Base-by-base conservation (phyloP, 2,888 invertebrate genomes). In the Athrips mouffetella region DNA sequence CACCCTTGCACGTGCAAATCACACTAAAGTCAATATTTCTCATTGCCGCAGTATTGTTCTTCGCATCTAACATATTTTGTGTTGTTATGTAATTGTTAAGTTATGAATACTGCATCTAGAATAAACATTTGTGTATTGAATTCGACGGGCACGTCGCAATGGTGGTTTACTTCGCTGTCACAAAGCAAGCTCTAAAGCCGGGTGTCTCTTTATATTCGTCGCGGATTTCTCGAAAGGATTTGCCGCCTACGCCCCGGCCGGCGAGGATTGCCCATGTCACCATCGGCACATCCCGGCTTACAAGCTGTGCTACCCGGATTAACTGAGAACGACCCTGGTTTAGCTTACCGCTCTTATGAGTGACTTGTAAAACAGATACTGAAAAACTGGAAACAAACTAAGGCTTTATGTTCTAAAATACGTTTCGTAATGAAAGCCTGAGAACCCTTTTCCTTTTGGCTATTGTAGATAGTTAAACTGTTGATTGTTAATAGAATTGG, bases 241-340 rank as follows among this genome's bases (percentile, higher is more conserved):
- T 84, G 72, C 63, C 58, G 63, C 50, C 60, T 64, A 58, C 67
- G 68, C 73, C 70, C 66, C 70, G 72, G 70, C 69, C 78, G 70
- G 65, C 69, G 63, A 73, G 80, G 85, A 76, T 85, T 83, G 75
- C 60, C 71, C 64, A 63, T 82, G 83, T 84, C 84, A 80, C 76
- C 80, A 80, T 80, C 67, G 80, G 84, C 77, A 78, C 73, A 78
- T 76, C 78, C 76, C 72, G 71, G 86, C 83, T 88, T 88, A 83
- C 73, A 75, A 72, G 67, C n/a, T n/a, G n/a, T 58, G 73, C 79
- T 74, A 73, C 86, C 80, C 80, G 78, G 86, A 87, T 88, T 87
- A 86, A 84, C 44, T 80, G 78, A 73, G 78, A 76, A 76, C 77
- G 73, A 73, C 70, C 70, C 58, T 55, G 45, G 42, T 56, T 63